These are phyloP conservation scores for Myotis yumanensis DNA, from an alignment of 2,113 vertebrate genomes.

Conservation along the genomic window DNA sequence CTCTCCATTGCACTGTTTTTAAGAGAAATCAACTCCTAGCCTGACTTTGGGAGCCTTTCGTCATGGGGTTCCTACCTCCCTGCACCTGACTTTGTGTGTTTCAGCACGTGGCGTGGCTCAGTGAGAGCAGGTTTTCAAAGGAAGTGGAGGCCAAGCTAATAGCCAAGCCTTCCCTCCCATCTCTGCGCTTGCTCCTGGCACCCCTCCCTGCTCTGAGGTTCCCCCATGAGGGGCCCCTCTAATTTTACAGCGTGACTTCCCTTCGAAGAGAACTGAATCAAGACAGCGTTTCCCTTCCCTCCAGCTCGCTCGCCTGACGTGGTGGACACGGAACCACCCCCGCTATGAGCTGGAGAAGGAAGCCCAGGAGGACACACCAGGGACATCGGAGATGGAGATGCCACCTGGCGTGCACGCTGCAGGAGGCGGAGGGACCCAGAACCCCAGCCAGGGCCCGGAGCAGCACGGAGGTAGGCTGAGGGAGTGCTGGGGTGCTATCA, in stretches of 20 bases:
- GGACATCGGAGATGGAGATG: fast-evolving
- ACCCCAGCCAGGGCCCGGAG: neutral
- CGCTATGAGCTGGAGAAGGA: constrained; percentile 68
- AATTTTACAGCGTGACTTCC: neutral
- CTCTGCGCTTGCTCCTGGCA: fast-evolving
- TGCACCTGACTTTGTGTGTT: neutral
- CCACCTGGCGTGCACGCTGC: neutral
- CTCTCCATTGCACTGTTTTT: neutral
- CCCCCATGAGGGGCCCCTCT: neutral
- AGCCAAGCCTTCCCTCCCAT: too few species aligned
- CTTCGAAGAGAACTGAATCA: neutral
- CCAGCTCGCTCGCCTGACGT: constrained; percentile 90
- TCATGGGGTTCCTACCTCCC: neutral
- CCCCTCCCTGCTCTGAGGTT: neutral
- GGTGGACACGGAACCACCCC: constrained; percentile 91
- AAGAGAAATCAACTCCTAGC: neutral
- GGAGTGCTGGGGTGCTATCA: fast-evolving
- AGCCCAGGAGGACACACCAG: neutral
- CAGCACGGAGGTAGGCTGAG: constrained; percentile 55
- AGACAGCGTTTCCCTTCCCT: neutral
- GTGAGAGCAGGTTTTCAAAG: neutral
- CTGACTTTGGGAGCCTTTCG: neutral
- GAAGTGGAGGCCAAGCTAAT: neutral
- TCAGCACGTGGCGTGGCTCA: neutral
- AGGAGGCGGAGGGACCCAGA: fast-evolving